Conservation (phyloP, 2,888 invertebrate species). For the Leucophora obtusa region DNA sequence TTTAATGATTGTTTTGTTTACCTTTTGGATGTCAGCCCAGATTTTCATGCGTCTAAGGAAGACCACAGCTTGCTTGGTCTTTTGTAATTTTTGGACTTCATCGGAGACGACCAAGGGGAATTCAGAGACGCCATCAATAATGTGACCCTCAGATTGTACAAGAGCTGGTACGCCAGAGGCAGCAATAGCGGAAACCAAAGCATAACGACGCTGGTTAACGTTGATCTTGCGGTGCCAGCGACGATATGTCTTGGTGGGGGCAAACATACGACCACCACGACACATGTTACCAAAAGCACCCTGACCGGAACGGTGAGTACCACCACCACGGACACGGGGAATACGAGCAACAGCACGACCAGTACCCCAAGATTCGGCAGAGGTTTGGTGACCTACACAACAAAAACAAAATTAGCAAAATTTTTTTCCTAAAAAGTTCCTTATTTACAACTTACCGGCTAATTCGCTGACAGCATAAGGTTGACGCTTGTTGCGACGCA, state of each 20-base stretch:
- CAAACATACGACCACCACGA: slow-evolving; percentile 99
- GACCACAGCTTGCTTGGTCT: slow-evolving; percentile 98
- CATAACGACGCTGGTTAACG: slow-evolving; percentile 96
- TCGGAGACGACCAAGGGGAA: slow-evolving; percentile 97
- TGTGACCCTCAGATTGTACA: slow-evolving; percentile 96
- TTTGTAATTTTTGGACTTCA: slow-evolving; percentile 96
- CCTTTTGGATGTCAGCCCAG: slow-evolving; percentile 99
- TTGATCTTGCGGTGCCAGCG: slow-evolving; percentile 98
- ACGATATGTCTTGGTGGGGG: slow-evolving; percentile 98
- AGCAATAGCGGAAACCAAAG: slow-evolving; percentile 97
- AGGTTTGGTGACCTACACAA: slow-evolving; percentile 95
- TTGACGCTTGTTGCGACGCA: slow-evolving; percentile 97
- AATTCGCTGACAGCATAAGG: slow-evolving; percentile 97
- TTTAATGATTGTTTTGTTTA: slow-evolving; percentile 74
- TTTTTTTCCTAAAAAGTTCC: slow-evolving; percentile 11
- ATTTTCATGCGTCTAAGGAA: slow-evolving; percentile 96
- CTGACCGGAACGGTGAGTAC: slow-evolving; percentile 99
- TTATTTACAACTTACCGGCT: slow-evolving; percentile 89
- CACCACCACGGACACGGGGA: slow-evolving; percentile 99
- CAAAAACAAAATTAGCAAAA: not conserved
- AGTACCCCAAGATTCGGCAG: slow-evolving; percentile 99
- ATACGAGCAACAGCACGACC: slow-evolving; percentile 99
- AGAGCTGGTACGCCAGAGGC: slow-evolving; percentile 97
- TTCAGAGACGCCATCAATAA: slow-evolving; percentile 95
- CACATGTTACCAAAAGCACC: slow-evolving; percentile 99